Percentiles rank a stretch among this genome's conserved stretches.
Evolutionary conservation across 2,113 vertebrate genomes (phyloP).

Genomic region (Ptychochromis oligacanthus): DNA sequence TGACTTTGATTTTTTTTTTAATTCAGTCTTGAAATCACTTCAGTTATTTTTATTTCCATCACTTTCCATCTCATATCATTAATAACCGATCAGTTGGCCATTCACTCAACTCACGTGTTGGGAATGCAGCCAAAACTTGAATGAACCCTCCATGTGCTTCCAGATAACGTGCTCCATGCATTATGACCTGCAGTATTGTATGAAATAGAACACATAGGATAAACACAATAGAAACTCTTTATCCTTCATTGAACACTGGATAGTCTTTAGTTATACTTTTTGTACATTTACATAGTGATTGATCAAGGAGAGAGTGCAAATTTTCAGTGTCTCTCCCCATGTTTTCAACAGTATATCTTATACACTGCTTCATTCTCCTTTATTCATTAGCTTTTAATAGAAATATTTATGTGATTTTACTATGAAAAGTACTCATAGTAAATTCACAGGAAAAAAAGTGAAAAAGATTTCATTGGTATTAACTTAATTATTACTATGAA

Average conservation of each 20-base stretch:
- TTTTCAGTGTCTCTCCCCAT: slow-evolving; percentile 17
- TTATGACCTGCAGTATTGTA: too few species aligned
- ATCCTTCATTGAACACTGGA: background rate
- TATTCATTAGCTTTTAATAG: slow-evolving; percentile 28
- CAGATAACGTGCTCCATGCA: too few species aligned
- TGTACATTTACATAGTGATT: background rate
- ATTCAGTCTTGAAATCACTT: background rate
- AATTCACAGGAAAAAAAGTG: slow-evolving; percentile 6
- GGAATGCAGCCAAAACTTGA: background rate
- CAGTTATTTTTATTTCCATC: background rate
- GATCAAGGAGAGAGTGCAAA: background rate
- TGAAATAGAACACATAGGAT: too few species aligned
- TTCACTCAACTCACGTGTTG: background rate
- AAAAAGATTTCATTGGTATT: slow-evolving; percentile 31
- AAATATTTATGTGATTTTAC: slow-evolving; percentile 8
- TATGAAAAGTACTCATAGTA: background rate
- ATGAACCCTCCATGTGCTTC: too few species aligned
- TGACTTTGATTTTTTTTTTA: background rate
- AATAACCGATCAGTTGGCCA: background rate
- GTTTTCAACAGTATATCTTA: background rate
- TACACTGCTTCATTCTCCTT: background rate
- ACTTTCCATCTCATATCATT: background rate
- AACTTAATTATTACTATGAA: slow-evolving; percentile 15
- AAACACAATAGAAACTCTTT: too few species aligned
- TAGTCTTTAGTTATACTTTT: background rate